Conservation (phyloP, 2,888 invertebrate genomes). For the Pachycephus smyrnensis region DNA sequence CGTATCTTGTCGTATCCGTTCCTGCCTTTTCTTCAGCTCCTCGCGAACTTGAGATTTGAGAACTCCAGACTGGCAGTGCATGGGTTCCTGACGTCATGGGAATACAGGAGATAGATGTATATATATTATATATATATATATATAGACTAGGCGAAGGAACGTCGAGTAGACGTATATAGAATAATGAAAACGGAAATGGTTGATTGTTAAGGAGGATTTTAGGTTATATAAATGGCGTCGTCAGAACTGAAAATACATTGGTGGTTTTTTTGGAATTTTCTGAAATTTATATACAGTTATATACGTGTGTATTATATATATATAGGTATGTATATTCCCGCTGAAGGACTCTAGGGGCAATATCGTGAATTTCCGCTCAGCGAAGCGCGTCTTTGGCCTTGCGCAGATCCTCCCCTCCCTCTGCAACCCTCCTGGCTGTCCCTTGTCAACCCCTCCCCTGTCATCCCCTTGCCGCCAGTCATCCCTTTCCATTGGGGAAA, state of each 20-base stretch:
- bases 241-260: background rate
- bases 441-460: constrained; percentile 14
- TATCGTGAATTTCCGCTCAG: constrained; percentile 48
- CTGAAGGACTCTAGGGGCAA: constrained; percentile 39
- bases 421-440: background rate
- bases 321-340: background rate
- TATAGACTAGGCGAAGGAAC: constrained; percentile 26
- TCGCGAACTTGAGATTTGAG: background rate
- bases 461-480: background rate
- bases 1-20: background rate
- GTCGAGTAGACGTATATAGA: constrained; percentile 15
- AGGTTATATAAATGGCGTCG: too few species aligned
- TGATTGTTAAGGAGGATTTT: background rate
- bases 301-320: background rate
- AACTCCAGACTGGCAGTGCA: background rate
- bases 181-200: background rate
- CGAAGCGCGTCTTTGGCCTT: constrained; percentile 35
- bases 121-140: background rate
- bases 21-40: constrained; percentile 3
- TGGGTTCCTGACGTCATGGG: background rate
- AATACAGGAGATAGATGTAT: background rate
- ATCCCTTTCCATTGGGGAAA: background rate
- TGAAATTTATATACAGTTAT: background rate
- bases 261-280: background rate
- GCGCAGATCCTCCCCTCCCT: constrained; percentile 9